Percentiles rank a stretch among this genome's conserved stretches.
Conservation (phyloP, 2,888 invertebrate genomes). For the Elysia crispata region DNA sequence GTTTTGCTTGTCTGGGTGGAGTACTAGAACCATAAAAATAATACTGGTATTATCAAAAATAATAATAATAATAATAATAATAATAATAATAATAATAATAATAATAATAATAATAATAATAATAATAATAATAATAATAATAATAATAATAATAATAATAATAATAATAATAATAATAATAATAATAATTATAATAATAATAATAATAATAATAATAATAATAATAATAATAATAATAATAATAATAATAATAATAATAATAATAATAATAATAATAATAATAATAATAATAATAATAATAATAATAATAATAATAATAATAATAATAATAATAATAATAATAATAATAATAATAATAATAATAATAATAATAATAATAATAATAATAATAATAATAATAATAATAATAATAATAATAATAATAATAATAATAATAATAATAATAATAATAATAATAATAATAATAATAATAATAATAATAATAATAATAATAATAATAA, state of each 20-base stretch:
- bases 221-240: background rate
- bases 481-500: background rate
- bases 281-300: conserved; percentile 10
- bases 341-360: background rate
- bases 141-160: conserved; percentile 3
- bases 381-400: too few relatives aligned
- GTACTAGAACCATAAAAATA: background rate
- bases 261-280: background rate
- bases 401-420: too few relatives aligned
- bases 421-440: background rate
- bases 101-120: too few relatives aligned
- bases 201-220: too few relatives aligned
- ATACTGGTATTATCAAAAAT: background rate
- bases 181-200: background rate
- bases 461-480: conserved; percentile 3
- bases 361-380: too few relatives aligned
- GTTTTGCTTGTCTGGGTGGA: too few relatives aligned
- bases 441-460: background rate
- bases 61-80: background rate
- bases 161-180: conserved; percentile 11
- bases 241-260: background rate
- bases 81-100: background rate
- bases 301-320: conserved; percentile 5
- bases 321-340: conserved; percentile 10
- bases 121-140: conserved; percentile 15